Evolutionary conservation across 2,113 vertebrate genomes (phyloP).

Genomic region (Phalacrocorax pelagicus): DNA sequence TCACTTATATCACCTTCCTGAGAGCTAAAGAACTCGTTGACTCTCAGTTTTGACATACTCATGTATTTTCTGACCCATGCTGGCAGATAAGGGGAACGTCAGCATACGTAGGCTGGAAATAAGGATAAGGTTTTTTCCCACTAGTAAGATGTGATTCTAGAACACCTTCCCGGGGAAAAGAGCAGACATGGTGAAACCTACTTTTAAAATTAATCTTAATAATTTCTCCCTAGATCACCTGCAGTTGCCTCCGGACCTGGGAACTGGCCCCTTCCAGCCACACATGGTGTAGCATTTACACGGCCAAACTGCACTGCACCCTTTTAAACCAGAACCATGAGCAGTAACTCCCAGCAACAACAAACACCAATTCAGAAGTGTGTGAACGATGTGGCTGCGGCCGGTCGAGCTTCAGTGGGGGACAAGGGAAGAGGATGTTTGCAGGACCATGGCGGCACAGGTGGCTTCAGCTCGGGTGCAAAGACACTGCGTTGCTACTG

Average conservation of each 20-base stretch:
- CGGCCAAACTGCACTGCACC: neutral
- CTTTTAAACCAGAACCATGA: neutral
- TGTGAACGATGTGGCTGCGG: neutral
- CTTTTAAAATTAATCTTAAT: neutral
- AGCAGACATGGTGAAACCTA: neutral
- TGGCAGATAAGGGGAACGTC: neutral
- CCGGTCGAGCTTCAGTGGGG: neutral
- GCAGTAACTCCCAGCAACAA: neutral
- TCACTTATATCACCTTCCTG: too few species aligned
- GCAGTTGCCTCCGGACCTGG: neutral
- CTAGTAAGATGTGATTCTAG: neutral
- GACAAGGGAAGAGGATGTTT: neutral
- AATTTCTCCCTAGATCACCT: neutral
- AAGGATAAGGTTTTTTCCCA: neutral
- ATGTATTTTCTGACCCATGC: neutral
- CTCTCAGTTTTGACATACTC: neutral
- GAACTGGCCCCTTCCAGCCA: neutral
- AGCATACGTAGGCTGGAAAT: neutral
- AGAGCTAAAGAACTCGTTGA: neutral
- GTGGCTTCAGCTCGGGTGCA: neutral
- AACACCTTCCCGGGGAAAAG: neutral
- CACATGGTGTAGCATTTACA: neutral
- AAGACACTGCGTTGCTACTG: accelerated
- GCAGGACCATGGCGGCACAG: accelerated
- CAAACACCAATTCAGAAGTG: neutral